A percentile compares a stretch with the other conserved stretches of the same genome.
Conservation (phyloP, 2,888 invertebrate genomes). For the Dorcus hopei region DNA sequence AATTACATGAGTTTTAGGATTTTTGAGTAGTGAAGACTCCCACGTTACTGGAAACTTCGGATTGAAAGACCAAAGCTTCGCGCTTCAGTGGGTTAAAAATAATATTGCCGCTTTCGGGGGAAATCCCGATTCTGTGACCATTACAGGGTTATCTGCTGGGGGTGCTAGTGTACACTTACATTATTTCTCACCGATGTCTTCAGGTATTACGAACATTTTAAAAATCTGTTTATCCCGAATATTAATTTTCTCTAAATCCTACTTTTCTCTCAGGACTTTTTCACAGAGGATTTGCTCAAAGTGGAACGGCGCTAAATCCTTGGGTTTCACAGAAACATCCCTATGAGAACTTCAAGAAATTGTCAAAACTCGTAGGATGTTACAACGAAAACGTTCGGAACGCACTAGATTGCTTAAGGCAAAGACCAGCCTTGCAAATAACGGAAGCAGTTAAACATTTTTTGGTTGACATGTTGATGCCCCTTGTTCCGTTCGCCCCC, state of each 20-base stretch:
- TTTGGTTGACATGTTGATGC: slow-evolving; percentile 53
- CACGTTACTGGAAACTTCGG: slow-evolving; percentile 40
- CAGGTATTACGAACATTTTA: slow-evolving; percentile 21
- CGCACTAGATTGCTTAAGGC: slow-evolving; percentile 64
- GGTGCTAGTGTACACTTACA: slow-evolving; percentile 45
- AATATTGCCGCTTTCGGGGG: slow-evolving; percentile 45
- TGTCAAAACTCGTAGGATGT: slow-evolving; percentile 62
- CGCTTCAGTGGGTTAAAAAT: slow-evolving; percentile 41
- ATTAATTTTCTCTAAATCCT: neutral
- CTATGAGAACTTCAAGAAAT: slow-evolving; percentile 56
- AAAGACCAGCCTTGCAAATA: slow-evolving; percentile 56
- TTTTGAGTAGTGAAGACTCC: slow-evolving; percentile 42
- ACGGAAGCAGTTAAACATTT: slow-evolving; percentile 46
- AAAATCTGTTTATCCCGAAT: neutral
- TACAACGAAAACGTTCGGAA: slow-evolving; percentile 52
- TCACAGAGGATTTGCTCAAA: slow-evolving; percentile 62
- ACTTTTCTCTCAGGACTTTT: slow-evolving; percentile 54
- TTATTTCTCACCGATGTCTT: slow-evolving; percentile 41
- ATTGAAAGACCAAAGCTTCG: slow-evolving; percentile 43
- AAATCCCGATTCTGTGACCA: slow-evolving; percentile 42
- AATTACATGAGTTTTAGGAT: slow-evolving; percentile 23
- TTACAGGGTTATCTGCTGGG: slow-evolving; percentile 45
- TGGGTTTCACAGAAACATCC: slow-evolving; percentile 55
- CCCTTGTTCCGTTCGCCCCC: slow-evolving; percentile 38
- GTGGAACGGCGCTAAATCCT: slow-evolving; percentile 64